phyloP scores from a whole-genome alignment of 2,888 invertebrate species.

The Platycheirus albimanus region DNA sequence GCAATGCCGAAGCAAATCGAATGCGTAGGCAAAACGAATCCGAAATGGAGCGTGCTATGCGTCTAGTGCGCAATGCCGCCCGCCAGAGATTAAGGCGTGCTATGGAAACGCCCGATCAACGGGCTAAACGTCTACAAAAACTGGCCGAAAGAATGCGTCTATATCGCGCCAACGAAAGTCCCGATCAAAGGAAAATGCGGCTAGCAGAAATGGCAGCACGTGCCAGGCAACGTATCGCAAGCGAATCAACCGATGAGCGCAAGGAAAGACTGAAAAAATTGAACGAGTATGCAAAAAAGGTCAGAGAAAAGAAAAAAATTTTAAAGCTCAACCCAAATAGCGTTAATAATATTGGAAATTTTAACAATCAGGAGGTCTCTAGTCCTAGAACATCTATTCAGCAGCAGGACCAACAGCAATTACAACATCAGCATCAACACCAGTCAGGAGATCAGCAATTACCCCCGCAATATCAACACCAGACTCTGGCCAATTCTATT shows the following conservation, averaged over 20 bases:
- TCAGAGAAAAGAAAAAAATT: constrained; percentile 82
- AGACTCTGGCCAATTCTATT: constrained; percentile 77
- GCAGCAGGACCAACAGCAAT: constrained; percentile 76
- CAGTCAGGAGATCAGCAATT: constrained; percentile 71
- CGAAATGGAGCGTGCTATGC: constrained; percentile 82
- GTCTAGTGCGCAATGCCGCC: constrained; percentile 82
- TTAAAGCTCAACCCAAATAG: constrained; percentile 79
- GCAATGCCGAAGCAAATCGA: constrained; percentile 82
- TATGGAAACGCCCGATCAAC: constrained; percentile 82
- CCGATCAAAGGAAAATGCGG: constrained; percentile 81
- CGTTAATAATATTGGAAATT: constrained; percentile 74
- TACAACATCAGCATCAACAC: constrained; percentile 73
- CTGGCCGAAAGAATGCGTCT: constrained; percentile 82
- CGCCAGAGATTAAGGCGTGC: constrained; percentile 82
- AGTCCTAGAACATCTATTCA: constrained; percentile 67
- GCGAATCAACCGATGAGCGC: constrained; percentile 81
- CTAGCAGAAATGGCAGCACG: constrained; percentile 82
- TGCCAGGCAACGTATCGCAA: constrained; percentile 81
- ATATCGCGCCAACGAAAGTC: constrained; percentile 81
- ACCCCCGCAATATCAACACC: constrained; percentile 74
- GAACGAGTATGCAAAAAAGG: constrained; percentile 83
- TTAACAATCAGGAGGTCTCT: constrained; percentile 70
- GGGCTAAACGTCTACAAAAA: constrained; percentile 80
- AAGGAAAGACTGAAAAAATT: constrained; percentile 82
- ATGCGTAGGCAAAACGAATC: constrained; percentile 81